phyloP scores from a whole-genome alignment of 2,797 vertebrate genomes.

The Mustela erminea region DNA sequence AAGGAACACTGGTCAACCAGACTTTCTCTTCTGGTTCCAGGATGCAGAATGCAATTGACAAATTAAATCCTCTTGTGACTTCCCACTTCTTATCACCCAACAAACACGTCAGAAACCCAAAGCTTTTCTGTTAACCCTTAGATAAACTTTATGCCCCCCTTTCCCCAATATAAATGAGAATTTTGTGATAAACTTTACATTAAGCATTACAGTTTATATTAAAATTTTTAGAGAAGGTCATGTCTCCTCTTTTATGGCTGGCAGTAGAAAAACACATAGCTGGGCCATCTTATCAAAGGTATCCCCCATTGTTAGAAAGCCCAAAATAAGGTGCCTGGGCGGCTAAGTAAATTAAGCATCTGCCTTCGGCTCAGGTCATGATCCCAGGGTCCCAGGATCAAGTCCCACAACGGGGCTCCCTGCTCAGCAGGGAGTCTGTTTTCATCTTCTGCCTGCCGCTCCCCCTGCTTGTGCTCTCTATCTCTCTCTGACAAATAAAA shows the following conservation, averaged over 20 bases:
- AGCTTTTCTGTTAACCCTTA: background rate
- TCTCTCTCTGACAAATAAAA: no score
- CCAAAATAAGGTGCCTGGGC: background rate
- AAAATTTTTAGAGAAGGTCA: background rate
- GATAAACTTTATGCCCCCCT: background rate
- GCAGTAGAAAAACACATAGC: background rate
- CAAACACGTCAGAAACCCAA: background rate
- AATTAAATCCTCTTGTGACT: background rate
- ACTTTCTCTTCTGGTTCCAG: background rate
- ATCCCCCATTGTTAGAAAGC: background rate
- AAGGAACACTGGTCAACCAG: rapidly evolving
- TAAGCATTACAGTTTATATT: constrained; percentile 69
- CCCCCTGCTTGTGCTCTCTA: no score
- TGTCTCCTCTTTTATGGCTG: background rate
- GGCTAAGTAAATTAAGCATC: no score
- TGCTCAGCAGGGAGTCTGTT: no score
- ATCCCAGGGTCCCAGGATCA: no score
- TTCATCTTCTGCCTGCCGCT: no score
- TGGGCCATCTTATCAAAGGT: background rate
- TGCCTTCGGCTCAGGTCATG: no score
- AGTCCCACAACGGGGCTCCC: no score
- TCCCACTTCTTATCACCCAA: background rate
- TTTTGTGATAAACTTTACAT: background rate
- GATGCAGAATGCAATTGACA: background rate
- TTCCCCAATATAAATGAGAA: constrained; percentile 38